Conservation (phyloP, 2,888 invertebrate species). For the Camponotus fellah region DNA sequence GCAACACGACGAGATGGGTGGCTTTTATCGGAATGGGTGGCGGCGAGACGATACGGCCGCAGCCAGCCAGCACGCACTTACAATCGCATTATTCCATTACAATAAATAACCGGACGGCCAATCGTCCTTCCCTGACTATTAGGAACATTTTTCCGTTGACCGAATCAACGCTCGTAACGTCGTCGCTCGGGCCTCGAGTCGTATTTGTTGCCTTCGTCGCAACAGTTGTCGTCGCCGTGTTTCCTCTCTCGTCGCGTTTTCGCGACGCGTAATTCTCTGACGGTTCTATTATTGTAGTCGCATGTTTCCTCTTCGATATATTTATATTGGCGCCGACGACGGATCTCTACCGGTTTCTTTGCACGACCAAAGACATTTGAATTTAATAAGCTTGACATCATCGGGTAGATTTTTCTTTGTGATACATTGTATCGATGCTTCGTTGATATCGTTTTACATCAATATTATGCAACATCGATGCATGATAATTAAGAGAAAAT, state of each 20-base stretch:
- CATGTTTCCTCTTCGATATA: slow-evolving; percentile 58
- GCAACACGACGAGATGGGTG: slow-evolving; percentile 25
- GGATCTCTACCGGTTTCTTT: slow-evolving; percentile 39
- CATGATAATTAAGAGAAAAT: background rate
- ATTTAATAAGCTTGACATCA: background rate
- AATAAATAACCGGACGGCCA: slow-evolving; percentile 45
- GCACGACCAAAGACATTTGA: slow-evolving; percentile 10
- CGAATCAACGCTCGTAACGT: slow-evolving; percentile 17
- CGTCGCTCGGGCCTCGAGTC: background rate
- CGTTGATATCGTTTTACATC: background rate
- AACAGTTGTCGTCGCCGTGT: slow-evolving; percentile 20
- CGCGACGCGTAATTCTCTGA: slow-evolving; percentile 28
- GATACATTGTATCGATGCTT: background rate
- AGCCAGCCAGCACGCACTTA: slow-evolving; percentile 28
- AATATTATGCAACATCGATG: background rate
- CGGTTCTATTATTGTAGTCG: slow-evolving; percentile 58
- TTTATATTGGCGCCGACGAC: slow-evolving; percentile 47
- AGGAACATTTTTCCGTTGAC: slow-evolving; percentile 38
- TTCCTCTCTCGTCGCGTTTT: slow-evolving; percentile 15
- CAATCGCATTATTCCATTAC: slow-evolving; percentile 49
- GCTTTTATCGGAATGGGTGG: slow-evolving; percentile 50
- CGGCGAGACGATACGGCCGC: slow-evolving; percentile 34
- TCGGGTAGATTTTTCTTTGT: no score
- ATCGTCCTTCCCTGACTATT: slow-evolving; percentile 36
- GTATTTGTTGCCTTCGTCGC: slow-evolving; percentile 29